Percentiles rank a stretch among this genome's conserved stretches.
These are phyloP conservation scores for Cirrhinus mrigala DNA, from an alignment of 2,797 vertebrate genomes.

Conservation along the genomic window DNA sequence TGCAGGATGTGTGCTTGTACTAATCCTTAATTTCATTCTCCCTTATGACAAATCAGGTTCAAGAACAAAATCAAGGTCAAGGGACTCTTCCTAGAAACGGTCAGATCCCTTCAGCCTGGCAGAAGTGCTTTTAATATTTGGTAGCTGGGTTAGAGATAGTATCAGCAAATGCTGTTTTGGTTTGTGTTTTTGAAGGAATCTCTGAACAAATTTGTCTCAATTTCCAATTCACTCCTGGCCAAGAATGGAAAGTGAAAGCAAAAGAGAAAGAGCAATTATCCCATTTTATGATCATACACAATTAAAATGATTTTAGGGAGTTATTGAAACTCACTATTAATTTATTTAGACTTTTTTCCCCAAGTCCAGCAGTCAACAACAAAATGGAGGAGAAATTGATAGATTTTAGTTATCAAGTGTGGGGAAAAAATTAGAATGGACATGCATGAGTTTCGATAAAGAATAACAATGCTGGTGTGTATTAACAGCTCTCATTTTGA, in stretches of 20 bases:
- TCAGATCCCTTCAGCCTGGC: not conserved
- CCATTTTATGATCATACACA: not conserved
- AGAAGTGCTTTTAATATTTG: not conserved
- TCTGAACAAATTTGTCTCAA: not conserved
- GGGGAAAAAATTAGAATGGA: not conserved
- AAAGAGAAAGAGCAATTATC: not conserved
- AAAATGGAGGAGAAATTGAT: not conserved
- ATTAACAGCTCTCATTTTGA: no score
- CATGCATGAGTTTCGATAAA: not conserved
- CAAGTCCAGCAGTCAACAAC: not conserved
- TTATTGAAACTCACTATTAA: not conserved
- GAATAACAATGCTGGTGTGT: not conserved
- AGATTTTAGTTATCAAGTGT: not conserved
- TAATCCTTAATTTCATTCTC: slow-evolving; percentile 49
- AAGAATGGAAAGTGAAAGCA: not conserved
- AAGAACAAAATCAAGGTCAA: slow-evolving; percentile 13
- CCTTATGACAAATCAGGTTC: not conserved
- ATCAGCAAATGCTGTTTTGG: not conserved
- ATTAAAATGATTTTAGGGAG: not conserved
- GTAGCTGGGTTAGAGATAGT: not conserved
- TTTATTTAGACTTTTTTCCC: not conserved
- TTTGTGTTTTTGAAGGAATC: not conserved
- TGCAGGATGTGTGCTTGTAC: slow-evolving; percentile 45
- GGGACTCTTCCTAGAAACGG: not conserved
- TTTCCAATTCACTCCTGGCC: not conserved